Conservation (phyloP, 37 sponge, comb jelly and placozoan species). For the Cladorhizidae sp. region DNA sequence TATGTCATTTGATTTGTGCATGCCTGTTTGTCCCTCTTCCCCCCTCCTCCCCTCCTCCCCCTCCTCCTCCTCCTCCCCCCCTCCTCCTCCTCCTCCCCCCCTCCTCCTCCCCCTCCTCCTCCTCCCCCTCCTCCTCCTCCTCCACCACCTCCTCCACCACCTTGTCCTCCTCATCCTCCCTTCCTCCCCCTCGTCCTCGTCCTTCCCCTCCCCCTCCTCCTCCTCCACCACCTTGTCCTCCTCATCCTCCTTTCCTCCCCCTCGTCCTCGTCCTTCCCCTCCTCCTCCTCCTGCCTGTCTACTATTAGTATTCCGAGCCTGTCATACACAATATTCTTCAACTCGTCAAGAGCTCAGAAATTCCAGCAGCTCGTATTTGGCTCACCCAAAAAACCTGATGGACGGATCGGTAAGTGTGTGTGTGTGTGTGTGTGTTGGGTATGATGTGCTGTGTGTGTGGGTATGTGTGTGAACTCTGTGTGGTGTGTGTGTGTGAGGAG, state of each 20-base stretch:
- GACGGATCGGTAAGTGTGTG: conserved; percentile 59
- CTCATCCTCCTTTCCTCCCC: conserved; percentile 8
- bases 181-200: neutral
- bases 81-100: conserved; percentile 8
- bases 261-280: no score
- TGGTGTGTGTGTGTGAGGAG: no score
- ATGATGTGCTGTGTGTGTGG: neutral
- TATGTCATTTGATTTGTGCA: no score
- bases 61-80: conserved; percentile 1
- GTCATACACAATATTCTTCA: conserved; percentile 77
- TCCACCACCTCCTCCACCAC: conserved; percentile 27
- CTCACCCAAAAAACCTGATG: conserved; percentile 80
- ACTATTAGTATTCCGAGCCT: conserved; percentile 39
- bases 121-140: conserved; percentile 22
- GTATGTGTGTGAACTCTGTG: no score
- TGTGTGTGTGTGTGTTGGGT: neutral
- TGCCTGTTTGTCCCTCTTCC: neutral
- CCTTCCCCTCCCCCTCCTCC: conserved; percentile 2
- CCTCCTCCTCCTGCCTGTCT: neutral
- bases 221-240: neutral
- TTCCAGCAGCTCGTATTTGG: conserved; percentile 69
- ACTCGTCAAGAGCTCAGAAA: conserved; percentile 63
- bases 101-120: conserved; percentile 19
- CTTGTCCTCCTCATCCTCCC: neutral
- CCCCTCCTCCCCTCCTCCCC: conserved; percentile 1